Conservation (phyloP, 2,797 vertebrate genomes). For the Podargus strigoides region DNA sequence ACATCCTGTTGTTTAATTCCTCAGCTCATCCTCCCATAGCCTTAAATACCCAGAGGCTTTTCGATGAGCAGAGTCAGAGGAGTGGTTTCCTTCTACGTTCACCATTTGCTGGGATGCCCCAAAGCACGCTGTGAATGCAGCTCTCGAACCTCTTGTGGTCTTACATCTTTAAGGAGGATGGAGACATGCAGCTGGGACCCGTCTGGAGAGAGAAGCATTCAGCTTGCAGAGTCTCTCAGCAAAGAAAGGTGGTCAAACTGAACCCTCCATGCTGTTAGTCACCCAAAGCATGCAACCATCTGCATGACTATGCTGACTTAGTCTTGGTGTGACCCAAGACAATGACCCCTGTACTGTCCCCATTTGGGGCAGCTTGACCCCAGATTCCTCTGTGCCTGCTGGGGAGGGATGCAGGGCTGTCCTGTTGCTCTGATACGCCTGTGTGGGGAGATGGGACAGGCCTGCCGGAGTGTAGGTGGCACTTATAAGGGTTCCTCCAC, state of each 20-base stretch:
- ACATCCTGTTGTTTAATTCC: not conserved
- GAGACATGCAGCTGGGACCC: not conserved
- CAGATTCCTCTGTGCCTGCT: not conserved
- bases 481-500: not conserved
- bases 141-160: not conserved
- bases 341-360: not conserved
- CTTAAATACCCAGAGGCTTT: not conserved
- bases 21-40: not conserved
- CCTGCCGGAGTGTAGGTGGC: not conserved
- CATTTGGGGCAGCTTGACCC: not conserved
- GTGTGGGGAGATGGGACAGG: not conserved
- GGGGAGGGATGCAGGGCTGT: not conserved
- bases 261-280: not conserved
- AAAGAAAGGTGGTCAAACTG: not conserved
- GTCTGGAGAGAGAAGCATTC: not conserved
- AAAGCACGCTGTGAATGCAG: accelerated
- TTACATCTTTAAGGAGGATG: not conserved
- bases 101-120: not conserved
- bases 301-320: not conserved
- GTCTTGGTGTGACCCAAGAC: not conserved
- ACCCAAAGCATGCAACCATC: not conserved
- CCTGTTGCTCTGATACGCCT: not conserved
- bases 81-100: not conserved
- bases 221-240: not conserved
- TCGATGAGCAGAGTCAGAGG: not conserved